Evolutionary conservation across 2,797 vertebrate genomes (phyloP).

Genomic region (Otolemur crassicaudatus): DNA sequence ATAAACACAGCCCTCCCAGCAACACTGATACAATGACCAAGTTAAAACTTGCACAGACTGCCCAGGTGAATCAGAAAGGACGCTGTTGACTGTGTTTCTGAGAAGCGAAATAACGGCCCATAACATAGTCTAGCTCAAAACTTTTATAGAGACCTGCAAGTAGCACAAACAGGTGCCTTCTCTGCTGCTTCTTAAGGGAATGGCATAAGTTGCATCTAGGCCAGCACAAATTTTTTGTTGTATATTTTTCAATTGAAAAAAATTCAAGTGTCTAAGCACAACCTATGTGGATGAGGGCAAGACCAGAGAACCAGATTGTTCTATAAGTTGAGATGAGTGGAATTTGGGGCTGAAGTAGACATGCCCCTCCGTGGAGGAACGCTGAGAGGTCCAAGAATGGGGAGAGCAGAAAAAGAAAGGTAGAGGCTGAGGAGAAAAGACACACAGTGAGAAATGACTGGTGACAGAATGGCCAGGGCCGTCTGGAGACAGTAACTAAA

Average conservation of each 20-base stretch:
- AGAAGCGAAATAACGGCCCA: too few species aligned
- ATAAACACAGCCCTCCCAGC: too few species aligned
- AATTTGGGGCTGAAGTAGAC: not conserved
- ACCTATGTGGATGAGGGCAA: not conserved
- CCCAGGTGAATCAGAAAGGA: too few species aligned
- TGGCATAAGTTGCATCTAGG: not conserved
- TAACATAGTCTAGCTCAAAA: too few species aligned
- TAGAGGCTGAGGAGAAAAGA: not conserved
- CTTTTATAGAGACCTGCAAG: too few species aligned
- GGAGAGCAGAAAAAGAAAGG: too few species aligned
- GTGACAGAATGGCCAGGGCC: not conserved
- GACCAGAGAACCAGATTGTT: not conserved
- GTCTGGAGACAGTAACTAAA: not conserved
- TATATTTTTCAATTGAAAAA: not conserved
- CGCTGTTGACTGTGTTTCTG: too few species aligned
- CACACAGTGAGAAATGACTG: not conserved
- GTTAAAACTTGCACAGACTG: too few species aligned
- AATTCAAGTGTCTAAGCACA: not conserved
- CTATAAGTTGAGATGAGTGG: not conserved
- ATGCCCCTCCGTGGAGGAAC: too few species aligned
- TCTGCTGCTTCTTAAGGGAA: not conserved
- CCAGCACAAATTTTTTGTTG: too few species aligned
- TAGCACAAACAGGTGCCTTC: not conserved
- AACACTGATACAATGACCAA: too few species aligned
- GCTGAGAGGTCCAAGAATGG: too few species aligned